A percentile compares a stretch with the other conserved stretches of the same genome.
Evolutionary conservation across 1,140 invertebrate genomes (phyloP).

Genomic region (Cecropterus lyciades): DNA sequence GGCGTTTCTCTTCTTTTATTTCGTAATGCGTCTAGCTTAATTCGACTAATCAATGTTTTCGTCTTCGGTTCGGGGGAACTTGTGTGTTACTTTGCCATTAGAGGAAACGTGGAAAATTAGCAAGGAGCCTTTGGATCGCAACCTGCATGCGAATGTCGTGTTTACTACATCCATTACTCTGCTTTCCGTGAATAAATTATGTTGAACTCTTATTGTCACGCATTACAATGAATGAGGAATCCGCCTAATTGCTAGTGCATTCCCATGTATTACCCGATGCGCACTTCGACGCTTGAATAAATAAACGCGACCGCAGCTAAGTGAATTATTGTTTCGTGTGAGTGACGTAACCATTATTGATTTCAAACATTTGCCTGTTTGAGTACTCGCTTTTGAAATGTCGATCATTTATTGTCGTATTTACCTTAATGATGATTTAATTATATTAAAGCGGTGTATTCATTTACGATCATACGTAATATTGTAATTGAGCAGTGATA

Average conservation of each 20-base stretch:
- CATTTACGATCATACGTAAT: no score
- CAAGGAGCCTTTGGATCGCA: conserved; percentile 56
- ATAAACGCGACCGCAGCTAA: conserved; percentile 36
- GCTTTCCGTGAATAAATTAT: conserved; percentile 58
- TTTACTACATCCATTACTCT: conserved; percentile 60
- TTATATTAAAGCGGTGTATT: no score
- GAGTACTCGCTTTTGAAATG: neutral
- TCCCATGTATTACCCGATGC: conserved; percentile 36
- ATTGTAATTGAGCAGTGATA: no score
- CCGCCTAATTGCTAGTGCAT: conserved; percentile 41
- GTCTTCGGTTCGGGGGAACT: conserved; percentile 58
- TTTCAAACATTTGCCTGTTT: conserved; percentile 12
- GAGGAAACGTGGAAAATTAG: conserved; percentile 67
- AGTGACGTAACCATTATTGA: conserved; percentile 21
- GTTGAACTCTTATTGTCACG: conserved; percentile 52
- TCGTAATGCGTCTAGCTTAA: conserved; percentile 47
- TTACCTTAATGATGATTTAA: no score
- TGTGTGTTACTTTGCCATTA: conserved; percentile 74
- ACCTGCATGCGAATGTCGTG: conserved; percentile 67
- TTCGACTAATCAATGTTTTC: conserved; percentile 61
- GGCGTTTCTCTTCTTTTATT: conserved; percentile 44
- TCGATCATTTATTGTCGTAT: neutral
- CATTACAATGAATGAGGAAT: conserved; percentile 55
- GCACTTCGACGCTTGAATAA: conserved; percentile 39
- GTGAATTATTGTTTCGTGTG: conserved; percentile 28